Evolutionary conservation across 2,113 vertebrate genomes (phyloP).

Genomic region (Rhea americana): DNA sequence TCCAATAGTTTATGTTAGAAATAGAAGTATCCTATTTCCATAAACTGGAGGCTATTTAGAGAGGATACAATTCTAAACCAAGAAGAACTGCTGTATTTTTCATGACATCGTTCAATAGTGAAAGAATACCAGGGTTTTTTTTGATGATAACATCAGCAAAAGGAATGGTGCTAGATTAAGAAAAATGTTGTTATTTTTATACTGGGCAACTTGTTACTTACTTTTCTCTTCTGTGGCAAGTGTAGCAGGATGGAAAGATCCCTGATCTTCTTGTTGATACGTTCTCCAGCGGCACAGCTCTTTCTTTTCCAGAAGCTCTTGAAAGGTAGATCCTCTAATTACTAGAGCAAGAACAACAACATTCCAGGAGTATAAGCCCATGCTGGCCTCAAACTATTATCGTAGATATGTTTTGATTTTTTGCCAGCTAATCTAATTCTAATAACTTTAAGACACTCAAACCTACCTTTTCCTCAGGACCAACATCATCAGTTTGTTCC

Average conservation of each 20-base stretch:
- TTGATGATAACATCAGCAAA: not conserved
- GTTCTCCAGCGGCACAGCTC: not conserved
- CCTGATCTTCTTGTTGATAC: not conserved
- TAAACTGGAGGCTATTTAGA: not conserved
- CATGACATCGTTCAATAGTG: not conserved
- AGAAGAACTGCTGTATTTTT: not conserved
- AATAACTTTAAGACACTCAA: slow-evolving; percentile 10
- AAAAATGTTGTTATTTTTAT: not conserved
- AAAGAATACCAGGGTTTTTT: not conserved
- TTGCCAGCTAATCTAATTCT: not conserved
- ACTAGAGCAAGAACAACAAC: not conserved
- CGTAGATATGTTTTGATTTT: not conserved
- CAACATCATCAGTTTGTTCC: not conserved
- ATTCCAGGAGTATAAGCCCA: not conserved
- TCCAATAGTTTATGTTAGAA: not conserved
- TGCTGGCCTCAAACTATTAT: not conserved
- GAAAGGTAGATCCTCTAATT: not conserved
- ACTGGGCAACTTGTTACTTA: rapidly evolving
- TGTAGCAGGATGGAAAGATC: not conserved
- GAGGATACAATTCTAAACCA: not conserved
- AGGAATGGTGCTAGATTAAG: not conserved
- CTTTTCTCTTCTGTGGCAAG: not conserved
- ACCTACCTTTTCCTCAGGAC: not conserved
- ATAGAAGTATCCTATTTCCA: not conserved
- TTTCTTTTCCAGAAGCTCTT: not conserved